phyloP scores from a whole-genome alignment of 2,797 vertebrate species.

The Siniperca undulata region DNA sequence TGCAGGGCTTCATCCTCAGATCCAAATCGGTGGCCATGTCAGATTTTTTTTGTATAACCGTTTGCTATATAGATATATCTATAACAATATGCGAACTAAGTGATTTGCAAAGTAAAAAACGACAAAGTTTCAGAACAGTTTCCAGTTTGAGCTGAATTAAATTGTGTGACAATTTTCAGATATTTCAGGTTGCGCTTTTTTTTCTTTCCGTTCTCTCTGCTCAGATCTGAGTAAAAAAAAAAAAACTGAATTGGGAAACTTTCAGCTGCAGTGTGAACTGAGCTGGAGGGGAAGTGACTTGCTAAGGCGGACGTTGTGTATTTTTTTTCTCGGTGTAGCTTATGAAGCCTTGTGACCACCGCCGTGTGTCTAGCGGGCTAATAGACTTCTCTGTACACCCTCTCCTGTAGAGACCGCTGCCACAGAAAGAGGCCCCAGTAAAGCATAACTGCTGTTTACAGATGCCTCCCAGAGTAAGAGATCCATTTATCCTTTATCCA shows the following conservation, averaged over 20 bases:
- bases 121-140: neutral
- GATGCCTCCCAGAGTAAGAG: slow-evolving; percentile 88
- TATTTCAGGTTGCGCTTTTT: neutral
- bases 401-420: slow-evolving; percentile 87
- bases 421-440: slow-evolving; percentile 87
- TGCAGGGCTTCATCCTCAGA: neutral
- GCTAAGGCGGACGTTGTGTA: slow-evolving; percentile 40
- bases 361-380: slow-evolving; percentile 74
- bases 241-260: neutral
- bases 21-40: neutral
- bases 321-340: slow-evolving; percentile 37
- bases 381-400: slow-evolving; percentile 86
- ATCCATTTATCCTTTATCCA: slow-evolving; percentile 81
- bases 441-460: slow-evolving; percentile 89
- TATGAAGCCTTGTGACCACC: slow-evolving; percentile 43
- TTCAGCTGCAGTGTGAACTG: slow-evolving; percentile 33
- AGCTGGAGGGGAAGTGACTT: slow-evolving; percentile 13
- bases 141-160: neutral
- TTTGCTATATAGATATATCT: neutral
- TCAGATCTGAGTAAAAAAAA: no score
- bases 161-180: neutral
- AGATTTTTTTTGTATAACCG: no score
- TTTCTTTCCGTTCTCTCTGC: neutral
- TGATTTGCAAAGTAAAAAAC: neutral
- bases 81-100: neutral